Base-by-base conservation (phyloP, 2,797 vertebrate genomes). In the Sus cebifrons region DNA sequence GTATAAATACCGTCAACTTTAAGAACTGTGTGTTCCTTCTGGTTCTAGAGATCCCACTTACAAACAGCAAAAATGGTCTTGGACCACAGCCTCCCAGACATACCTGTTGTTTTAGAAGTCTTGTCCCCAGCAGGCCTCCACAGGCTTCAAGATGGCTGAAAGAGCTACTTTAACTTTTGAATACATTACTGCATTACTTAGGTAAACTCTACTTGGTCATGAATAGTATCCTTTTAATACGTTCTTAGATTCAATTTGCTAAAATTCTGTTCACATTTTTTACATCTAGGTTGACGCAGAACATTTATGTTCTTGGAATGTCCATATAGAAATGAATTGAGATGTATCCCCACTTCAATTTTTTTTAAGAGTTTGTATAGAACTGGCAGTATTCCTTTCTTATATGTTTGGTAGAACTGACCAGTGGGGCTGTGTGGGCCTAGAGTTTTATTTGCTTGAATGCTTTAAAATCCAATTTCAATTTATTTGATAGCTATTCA, bases 231-330 rank as follows among this genome's bases (percentile, higher is more conserved):
- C 25, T 73, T 89, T 89, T 73, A 73, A 52, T 17, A 49, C n/a
- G 44, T 7, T 58, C 21, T 20, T 83, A 7, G 58, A 62, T 21
- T 74, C 18, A 52, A 67, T n/a, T 14, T 12, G 21, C 54, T 78
- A 78, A 78, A 92, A 79, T 58, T 60, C 71, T 91, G 40, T 32
- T 84, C 71, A 77, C 65, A 77, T 78, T 70, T 79, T 70, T 86
- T 70, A 60, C 1, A 78, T 68, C 54, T 71, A 70, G 54, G 40
- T 70, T 86, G 13, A 29, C 23, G 13, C 52, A 29, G 27, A 14
- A 49, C n/a, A 49, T 92, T 68, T 21, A 77, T 86, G 62, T 86
- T 86, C 91, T 86, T 68, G 3, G 36, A 93, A 75, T 70, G 21
- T 27, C 21, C 52, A 70, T 60, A 52, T 8, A 58, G 32, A 68